These are phyloP conservation scores for Zapus hudsonius DNA, from an alignment of 2,113 vertebrate genomes.

Conservation along the genomic window DNA sequence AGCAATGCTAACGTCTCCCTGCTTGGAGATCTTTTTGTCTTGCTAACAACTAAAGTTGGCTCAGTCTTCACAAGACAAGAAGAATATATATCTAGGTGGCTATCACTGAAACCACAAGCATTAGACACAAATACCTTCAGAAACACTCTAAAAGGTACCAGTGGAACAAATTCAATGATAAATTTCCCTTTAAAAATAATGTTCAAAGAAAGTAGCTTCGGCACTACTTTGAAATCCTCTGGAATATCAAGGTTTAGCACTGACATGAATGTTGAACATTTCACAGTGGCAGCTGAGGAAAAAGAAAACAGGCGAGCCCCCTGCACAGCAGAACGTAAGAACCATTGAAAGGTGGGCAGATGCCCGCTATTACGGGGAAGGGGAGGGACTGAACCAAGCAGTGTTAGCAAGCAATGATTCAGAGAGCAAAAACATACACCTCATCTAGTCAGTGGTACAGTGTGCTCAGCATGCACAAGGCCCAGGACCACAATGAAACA, in stretches of 20 bases:
- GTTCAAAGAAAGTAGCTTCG: conserved; percentile 37
- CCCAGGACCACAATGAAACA: neutral
- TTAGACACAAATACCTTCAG: conserved; percentile 30
- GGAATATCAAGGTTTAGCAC: neutral
- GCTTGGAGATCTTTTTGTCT: neutral
- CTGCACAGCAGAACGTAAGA: conserved; percentile 1
- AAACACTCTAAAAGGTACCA: conserved; percentile 46
- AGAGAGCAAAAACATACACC: conserved; percentile 1
- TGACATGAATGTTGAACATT: neutral
- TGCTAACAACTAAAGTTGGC: conserved; percentile 37
- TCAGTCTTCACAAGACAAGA: conserved; percentile 13
- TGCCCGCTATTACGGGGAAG: neutral
- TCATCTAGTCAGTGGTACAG: neutral
- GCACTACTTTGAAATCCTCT: conserved; percentile 2
- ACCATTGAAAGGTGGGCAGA: neutral
- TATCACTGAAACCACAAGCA: neutral
- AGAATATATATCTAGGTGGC: neutral
- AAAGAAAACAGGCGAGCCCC: neutral
- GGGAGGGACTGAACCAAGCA: conserved; percentile 12
- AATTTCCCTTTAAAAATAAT: conserved; percentile 58
- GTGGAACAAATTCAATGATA: conserved; percentile 41
- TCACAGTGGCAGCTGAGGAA: neutral
- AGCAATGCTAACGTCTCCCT: neutral
- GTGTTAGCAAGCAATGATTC: neutral
- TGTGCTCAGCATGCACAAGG: neutral